A percentile compares a stretch with the other conserved stretches of the same genome.
Conservation (phyloP, 2,888 invertebrate genomes). For the Morpho achilles region DNA sequence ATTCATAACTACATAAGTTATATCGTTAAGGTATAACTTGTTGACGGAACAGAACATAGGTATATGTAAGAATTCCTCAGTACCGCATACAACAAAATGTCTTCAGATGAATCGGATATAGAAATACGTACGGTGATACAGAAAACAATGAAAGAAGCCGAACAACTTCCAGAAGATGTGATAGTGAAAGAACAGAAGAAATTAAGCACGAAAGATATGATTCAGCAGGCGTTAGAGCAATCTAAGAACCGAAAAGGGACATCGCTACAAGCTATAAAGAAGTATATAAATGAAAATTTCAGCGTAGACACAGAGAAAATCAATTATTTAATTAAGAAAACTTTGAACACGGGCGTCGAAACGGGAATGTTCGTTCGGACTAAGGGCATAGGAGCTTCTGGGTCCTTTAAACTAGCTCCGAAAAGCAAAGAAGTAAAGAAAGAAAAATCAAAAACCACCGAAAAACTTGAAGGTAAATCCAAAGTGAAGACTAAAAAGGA, state of each 20-base stretch:
- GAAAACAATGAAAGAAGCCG: slow-evolving; percentile 35
- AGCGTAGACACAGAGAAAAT: slow-evolving; percentile 48
- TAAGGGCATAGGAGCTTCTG: slow-evolving; percentile 57
- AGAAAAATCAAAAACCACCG: slow-evolving; percentile 4
- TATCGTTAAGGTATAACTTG: slow-evolving; percentile 9
- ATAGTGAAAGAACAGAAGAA: slow-evolving; percentile 39
- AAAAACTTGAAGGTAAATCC: slow-evolving; percentile 3
- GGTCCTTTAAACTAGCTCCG: slow-evolving; percentile 57
- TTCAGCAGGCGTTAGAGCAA: slow-evolving; percentile 47
- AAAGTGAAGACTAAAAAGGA: slow-evolving; percentile 15
- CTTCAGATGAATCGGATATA: slow-evolving; percentile 25
- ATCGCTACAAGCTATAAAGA: slow-evolving; percentile 62
- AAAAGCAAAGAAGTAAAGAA: slow-evolving; percentile 34
- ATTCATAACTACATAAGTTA: not conserved
- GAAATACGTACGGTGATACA: slow-evolving; percentile 37
- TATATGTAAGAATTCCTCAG: too few species aligned
- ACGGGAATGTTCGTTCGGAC: slow-evolving; percentile 52
- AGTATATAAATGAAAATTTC: slow-evolving; percentile 50
- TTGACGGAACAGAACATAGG: not conserved
- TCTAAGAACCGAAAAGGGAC: slow-evolving; percentile 57
- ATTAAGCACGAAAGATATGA: slow-evolving; percentile 53
- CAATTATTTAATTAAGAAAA: slow-evolving; percentile 53
- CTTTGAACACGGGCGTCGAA: slow-evolving; percentile 51
- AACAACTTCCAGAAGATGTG: slow-evolving; percentile 15
- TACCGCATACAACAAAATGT: slow-evolving; percentile 19